Conservation (phyloP, 2,888 invertebrate genomes). For the Myopa testacea region DNA sequence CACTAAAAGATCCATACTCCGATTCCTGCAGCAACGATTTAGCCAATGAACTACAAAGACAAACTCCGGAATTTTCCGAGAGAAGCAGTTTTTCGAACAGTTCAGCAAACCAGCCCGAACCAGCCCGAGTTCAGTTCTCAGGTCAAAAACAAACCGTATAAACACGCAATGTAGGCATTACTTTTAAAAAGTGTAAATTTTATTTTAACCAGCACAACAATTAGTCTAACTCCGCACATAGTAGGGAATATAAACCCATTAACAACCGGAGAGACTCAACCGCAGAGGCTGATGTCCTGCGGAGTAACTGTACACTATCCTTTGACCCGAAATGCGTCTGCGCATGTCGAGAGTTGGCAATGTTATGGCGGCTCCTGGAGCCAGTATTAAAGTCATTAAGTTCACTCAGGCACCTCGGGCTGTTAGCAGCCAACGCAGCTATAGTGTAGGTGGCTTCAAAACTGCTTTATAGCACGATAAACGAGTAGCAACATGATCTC, state of each 20-base stretch:
- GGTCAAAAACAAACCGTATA: conserved; percentile 62
- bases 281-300: neutral
- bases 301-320: neutral
- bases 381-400: conserved; percentile 9
- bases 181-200: conserved; percentile 66
- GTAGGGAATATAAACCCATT: conserved; percentile 26
- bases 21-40: too few relatives aligned
- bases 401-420: conserved; percentile 14
- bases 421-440: too few relatives aligned
- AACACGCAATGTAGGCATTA: conserved; percentile 66
- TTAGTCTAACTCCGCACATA: conserved; percentile 57
- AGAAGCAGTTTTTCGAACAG: too few relatives aligned
- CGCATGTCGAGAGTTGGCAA: neutral
- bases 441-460: too few relatives aligned
- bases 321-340: too few relatives aligned
- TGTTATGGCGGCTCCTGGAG: neutral
- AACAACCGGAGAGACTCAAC: conserved; percentile 36
- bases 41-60: too few relatives aligned
- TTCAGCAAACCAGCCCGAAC: too few relatives aligned
- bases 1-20: too few relatives aligned
- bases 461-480: too few relatives aligned
- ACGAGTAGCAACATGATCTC: too few relatives aligned
- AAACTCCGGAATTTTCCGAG: too few relatives aligned
- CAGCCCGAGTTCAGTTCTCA: too few relatives aligned
- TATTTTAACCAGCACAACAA: conserved; percentile 64